Percentiles rank a stretch among this genome's conserved stretches.
phyloP scores from a whole-genome alignment of 2,113 vertebrate genomes.

The Probosciger aterrimus region DNA sequence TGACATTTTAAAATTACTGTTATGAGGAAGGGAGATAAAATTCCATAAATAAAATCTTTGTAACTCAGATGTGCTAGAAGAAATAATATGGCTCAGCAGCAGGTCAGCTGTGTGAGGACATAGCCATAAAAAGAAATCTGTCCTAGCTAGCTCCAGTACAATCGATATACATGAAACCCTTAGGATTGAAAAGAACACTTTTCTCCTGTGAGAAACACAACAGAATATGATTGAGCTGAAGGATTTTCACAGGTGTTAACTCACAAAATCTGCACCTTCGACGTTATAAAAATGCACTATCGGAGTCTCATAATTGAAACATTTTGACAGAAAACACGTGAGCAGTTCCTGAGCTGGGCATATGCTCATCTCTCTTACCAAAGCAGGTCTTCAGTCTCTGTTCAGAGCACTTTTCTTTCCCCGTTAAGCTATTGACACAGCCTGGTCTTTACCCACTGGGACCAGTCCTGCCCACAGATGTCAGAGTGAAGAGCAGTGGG shows the following conservation, averaged over 20 bases:
- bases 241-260: background rate
- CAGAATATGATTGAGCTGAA: background rate
- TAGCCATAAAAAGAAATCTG: background rate
- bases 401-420: background rate
- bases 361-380: background rate
- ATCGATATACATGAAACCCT: background rate
- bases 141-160: background rate
- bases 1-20: background rate
- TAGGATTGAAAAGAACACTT: background rate
- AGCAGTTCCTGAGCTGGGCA: background rate
- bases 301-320: background rate
- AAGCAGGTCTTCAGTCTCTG: background rate
- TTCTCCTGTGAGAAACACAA: background rate
- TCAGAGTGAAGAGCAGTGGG: background rate
- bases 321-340: background rate
- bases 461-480: background rate
- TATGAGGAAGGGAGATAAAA: background rate
- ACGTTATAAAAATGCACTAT: background rate
- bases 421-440: background rate
- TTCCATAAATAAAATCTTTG: background rate
- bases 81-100: background rate
- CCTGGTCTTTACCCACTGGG: background rate
- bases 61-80: background rate
- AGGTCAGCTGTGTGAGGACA: background rate
- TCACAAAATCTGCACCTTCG: background rate